phyloP scores from a whole-genome alignment of 1,140 invertebrate genomes.

The Drosophila lini region DNA sequence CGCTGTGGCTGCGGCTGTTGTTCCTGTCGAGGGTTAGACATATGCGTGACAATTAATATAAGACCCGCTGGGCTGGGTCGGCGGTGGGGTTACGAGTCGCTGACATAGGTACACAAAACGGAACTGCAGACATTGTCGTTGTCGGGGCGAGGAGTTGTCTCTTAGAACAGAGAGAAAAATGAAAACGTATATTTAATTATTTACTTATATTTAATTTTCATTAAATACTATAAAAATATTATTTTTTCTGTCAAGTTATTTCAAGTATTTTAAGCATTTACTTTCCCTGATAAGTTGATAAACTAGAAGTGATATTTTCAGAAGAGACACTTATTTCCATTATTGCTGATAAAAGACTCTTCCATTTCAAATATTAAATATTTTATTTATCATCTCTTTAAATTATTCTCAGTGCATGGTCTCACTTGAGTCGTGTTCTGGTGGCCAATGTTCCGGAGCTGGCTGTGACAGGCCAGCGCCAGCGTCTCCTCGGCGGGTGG shows the following conservation, averaged over 20 bases:
- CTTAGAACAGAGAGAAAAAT: background rate
- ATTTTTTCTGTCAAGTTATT: background rate
- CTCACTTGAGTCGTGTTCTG: slow-evolving; percentile 47
- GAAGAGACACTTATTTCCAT: background rate
- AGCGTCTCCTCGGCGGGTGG: slow-evolving; percentile 16
- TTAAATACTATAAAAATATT: no score
- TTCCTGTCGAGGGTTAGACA: slow-evolving; percentile 62
- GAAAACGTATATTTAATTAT: no score
- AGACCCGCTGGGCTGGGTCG: slow-evolving; percentile 46
- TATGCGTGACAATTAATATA: slow-evolving; percentile 83
- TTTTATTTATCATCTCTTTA: background rate
- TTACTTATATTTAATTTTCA: no score
- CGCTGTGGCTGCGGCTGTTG: slow-evolving; percentile 1
- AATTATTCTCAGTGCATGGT: background rate
- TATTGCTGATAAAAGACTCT: background rate
- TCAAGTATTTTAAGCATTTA: background rate
- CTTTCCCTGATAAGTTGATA: no score
- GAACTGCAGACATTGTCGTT: slow-evolving; percentile 70
- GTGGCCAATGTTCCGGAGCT: slow-evolving; percentile 51
- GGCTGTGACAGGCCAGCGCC: slow-evolving; percentile 43
- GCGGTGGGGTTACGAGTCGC: slow-evolving; percentile 13
- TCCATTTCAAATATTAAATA: background rate
- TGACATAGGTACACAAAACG: slow-evolving; percentile 77
- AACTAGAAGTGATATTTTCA: background rate
- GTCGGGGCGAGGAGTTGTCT: slow-evolving; percentile 32